These are phyloP conservation scores for Cuculus canorus DNA, from an alignment of 2,797 vertebrate species.

Conservation along the genomic window DNA sequence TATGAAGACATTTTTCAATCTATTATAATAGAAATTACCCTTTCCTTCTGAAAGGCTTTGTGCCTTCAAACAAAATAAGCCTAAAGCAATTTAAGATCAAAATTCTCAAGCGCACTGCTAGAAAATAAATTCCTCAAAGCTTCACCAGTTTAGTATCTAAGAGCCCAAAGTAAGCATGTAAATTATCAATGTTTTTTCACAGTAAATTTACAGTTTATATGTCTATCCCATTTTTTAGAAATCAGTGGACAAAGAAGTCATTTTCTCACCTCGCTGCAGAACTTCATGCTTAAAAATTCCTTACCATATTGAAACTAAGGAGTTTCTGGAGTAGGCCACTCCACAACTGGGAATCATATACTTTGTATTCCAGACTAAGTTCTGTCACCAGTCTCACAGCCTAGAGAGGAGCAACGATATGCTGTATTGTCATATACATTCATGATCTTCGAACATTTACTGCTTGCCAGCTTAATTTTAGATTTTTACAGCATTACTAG, in stretches of 20 bases:
- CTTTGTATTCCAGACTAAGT: conserved; percentile 90
- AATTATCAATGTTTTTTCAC: background rate
- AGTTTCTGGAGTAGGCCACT: conserved; percentile 93
- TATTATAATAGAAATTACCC: background rate
- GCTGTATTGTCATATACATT: background rate
- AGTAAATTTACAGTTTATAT: background rate
- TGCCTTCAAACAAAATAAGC: background rate
- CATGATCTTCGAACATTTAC: background rate
- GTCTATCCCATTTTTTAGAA: background rate
- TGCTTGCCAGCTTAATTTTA: background rate
- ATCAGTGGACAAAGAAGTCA: background rate
- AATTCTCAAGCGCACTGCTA: background rate
- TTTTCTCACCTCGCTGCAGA: background rate
- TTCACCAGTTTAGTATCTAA: background rate
- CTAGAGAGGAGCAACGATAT: conserved; percentile 68
- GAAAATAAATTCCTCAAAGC: background rate
- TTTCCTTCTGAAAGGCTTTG: background rate
- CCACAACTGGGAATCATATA: conserved; percentile 92
- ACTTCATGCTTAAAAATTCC: background rate
- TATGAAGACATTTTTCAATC: background rate
- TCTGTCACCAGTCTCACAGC: conserved; percentile 90
- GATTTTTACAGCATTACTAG: background rate
- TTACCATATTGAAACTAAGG: conserved; percentile 90
- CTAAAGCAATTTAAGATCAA: background rate
- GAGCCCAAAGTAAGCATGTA: background rate